Evolutionary conservation across 2,888 invertebrate genomes (phyloP).

Genomic region (Oxycera nigricornis): DNA sequence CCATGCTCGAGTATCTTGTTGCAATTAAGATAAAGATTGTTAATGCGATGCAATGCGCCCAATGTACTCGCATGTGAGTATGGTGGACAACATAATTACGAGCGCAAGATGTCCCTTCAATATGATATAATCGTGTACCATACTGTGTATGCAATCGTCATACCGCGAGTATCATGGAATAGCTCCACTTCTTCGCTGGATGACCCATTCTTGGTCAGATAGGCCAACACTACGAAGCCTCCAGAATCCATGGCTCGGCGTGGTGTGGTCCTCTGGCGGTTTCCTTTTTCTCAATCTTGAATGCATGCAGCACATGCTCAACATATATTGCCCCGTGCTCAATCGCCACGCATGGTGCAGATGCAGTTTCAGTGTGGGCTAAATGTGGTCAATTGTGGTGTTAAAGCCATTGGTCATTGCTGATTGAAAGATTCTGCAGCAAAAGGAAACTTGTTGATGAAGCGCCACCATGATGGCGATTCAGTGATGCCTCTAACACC

Average conservation of each 20-base stretch:
- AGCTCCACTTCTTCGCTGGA: not conserved
- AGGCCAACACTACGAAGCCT: not conserved
- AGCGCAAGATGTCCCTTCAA: not conserved
- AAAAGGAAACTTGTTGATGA: not conserved
- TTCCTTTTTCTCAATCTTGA: not conserved
- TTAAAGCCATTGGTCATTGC: not conserved
- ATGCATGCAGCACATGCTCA: not conserved
- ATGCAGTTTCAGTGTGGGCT: not conserved
- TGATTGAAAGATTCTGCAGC: not conserved
- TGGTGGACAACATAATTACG: not conserved
- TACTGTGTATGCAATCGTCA: not conserved
- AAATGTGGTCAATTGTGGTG: not conserved
- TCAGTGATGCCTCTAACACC: not conserved
- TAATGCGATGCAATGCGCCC: not conserved
- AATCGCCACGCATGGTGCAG: not conserved
- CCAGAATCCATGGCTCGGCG: not conserved
- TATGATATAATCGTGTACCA: not conserved
- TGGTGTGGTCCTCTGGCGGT: not conserved
- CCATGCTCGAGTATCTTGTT: not conserved
- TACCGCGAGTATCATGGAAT: not conserved
- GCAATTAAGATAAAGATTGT: slow-evolving; percentile 6
- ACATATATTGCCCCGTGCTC: not conserved
- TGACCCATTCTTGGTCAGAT: not conserved
- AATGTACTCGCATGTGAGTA: not conserved
- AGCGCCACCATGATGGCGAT: not conserved